Base-by-base conservation (phyloP, 2,113 vertebrate species). In the Ammospiza nelsoni region DNA sequence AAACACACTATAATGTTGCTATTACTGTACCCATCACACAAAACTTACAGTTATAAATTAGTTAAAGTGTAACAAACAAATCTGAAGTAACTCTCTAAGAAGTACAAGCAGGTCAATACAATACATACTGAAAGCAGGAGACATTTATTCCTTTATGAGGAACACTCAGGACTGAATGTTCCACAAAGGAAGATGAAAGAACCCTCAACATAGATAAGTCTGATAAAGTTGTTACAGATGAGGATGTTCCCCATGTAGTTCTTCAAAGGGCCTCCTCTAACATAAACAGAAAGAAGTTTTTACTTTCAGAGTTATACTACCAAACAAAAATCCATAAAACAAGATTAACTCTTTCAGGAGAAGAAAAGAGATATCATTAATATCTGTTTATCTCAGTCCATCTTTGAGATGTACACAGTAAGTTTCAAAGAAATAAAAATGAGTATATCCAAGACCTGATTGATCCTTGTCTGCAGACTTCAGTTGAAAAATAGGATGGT, bases 101-200 rank as follows among this genome's bases (percentile, higher is more conserved):
- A 89, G 37, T 71, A 77, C 31, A 84, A 90, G 58, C 43, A 86
- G 89, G 57, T 62, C 54, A 77, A 54, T n/a, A 33, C 27, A 67
- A 71, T 29, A 11, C 29, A 15, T 24, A 17, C 25, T 28, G 54
- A 84, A 94, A 92, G 29, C 66, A 87, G 54, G 23, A 93, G 69
- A n/a, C 46, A 11, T 80, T 61, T 46, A 75, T 58, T 86, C 52
- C 74, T 87, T 84, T 65, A 28, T 37, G 20, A 87, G 62, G 54
- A 92, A 35, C 28, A 6, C 41, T 83, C 20, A 54, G 27, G 58
- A 57, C 78, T 72, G 61, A 71, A 75, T 89, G 87, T 72, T 92
- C 81, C 58, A 76, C 58, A 82, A 76, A 82, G 58, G 37, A 85
- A 94, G 71, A 84, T 62, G 58, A 94, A 84, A 87, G 65, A 89